These are phyloP conservation scores for Asarcornis scutulata DNA, from an alignment of 2,113 vertebrate genomes.

Conservation along the genomic window DNA sequence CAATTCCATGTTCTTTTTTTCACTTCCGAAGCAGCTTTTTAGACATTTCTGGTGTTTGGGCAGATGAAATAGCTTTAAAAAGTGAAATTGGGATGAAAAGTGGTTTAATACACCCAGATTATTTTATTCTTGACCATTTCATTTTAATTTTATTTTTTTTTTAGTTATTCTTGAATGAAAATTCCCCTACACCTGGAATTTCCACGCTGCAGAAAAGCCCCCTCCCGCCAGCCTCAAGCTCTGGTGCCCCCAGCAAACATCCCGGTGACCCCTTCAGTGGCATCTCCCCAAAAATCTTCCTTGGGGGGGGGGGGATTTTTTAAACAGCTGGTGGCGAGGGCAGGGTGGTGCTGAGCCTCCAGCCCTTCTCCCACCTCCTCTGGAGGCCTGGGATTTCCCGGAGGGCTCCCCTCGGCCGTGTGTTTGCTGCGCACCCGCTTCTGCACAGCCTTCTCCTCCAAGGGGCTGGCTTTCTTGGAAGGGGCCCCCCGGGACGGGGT, in stretches of 20 bases:
- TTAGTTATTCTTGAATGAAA: not conserved
- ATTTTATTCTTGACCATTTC: not conserved
- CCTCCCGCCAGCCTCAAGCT: not conserved
- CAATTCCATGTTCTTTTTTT: fast-evolving
- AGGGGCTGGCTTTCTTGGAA: not conserved
- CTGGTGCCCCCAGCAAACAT: not conserved
- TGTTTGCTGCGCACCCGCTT: not conserved
- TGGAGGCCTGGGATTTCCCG: not conserved
- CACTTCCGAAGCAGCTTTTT: not conserved
- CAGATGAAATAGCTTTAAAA: not conserved
- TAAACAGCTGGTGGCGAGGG: fast-evolving
- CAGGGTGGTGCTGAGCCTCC: not conserved
- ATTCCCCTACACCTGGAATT: not conserved
- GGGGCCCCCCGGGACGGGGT: fast-evolving
- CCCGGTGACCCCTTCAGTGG: not conserved
- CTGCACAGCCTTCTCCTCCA: not conserved
- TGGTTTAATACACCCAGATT: not conserved
- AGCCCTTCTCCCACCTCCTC: not conserved
- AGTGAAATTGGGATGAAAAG: not conserved
- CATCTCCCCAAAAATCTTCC: not conserved
- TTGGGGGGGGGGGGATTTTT: too few relatives aligned
- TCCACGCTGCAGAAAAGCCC: not conserved
- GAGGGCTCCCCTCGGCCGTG: not conserved
- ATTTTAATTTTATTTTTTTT: not conserved
- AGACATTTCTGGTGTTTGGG: not conserved